phyloP scores from a whole-genome alignment of 1,140 invertebrate genomes.

The Condylostylus longicornis region DNA sequence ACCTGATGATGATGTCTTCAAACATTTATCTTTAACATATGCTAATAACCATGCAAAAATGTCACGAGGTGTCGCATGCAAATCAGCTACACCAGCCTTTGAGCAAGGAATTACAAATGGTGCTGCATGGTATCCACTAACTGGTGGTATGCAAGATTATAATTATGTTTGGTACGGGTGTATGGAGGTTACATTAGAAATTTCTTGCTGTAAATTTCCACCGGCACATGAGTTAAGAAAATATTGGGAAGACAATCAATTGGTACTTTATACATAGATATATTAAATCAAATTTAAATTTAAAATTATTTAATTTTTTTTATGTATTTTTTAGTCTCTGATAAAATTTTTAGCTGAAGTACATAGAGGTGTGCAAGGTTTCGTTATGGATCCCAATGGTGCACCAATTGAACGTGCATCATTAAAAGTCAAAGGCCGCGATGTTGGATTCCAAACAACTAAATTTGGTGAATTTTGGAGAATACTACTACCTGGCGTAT shows the following conservation, averaged over 20 bases:
- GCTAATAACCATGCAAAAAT: constrained; percentile 78
- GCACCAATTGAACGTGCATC: constrained; percentile 69
- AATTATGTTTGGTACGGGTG: constrained; percentile 96
- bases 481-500: constrained; percentile 66
- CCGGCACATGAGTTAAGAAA: constrained; percentile 63
- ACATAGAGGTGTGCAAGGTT: constrained; percentile 68
- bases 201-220: constrained; percentile 95
- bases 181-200: constrained; percentile 95
- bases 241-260: constrained; percentile 92
- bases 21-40: constrained; percentile 75
- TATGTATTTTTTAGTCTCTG: constrained; percentile 42
- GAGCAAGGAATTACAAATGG: constrained; percentile 81
- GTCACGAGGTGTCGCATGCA: constrained; percentile 67
- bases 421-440: constrained; percentile 68
- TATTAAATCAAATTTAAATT: neutral
- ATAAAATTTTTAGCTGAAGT: constrained; percentile 78
- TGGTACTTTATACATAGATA: constrained; percentile 36
- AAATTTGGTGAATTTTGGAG: constrained; percentile 91
- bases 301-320: constrained; percentile 15
- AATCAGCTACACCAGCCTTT: constrained; percentile 55
- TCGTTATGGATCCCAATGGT: constrained; percentile 66
- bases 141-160: constrained; percentile 90
- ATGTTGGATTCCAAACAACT: constrained; percentile 76
- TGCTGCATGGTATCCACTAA: constrained; percentile 81
- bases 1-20: constrained; percentile 89